phyloP scores from a whole-genome alignment of 2,113 vertebrate genomes.

The Ceyx cyanopectus region DNA sequence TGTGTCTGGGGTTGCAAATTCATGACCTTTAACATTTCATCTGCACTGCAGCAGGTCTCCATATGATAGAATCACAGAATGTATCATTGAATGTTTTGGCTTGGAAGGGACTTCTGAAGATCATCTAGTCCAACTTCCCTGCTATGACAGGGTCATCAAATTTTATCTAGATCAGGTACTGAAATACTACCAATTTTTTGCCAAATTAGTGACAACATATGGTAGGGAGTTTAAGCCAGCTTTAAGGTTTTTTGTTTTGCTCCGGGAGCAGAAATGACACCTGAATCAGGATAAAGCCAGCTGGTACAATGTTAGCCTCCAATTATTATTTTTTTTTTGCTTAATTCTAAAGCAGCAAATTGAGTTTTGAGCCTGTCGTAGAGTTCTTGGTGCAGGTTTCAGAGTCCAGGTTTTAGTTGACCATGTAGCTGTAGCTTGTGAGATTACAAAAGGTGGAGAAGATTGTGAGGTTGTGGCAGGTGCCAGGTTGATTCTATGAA shows the following conservation, averaged over 20 bases:
- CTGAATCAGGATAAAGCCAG: background rate
- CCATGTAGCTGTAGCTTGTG: rapidly evolving
- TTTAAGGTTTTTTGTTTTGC: background rate
- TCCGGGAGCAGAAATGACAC: background rate
- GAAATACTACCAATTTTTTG: background rate
- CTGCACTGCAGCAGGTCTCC: background rate
- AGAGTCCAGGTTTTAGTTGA: background rate
- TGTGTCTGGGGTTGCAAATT: background rate
- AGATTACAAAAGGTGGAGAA: background rate
- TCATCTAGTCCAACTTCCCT: rapidly evolving
- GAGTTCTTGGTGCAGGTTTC: background rate
- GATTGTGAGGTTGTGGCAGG: background rate
- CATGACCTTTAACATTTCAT: background rate
- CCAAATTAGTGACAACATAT: background rate
- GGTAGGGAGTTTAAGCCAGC: background rate
- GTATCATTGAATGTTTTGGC: background rate
- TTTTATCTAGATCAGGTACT: background rate
- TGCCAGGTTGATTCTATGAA: background rate
- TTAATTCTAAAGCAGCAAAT: background rate
- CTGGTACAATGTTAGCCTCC: background rate
- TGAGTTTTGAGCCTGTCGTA: background rate
- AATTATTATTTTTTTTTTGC: background rate
- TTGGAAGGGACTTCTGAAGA: background rate
- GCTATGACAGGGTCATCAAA: background rate
- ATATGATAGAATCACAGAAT: background rate